These are phyloP conservation scores for Pantherophis alleghaniensis DNA, from an alignment of 2,797 vertebrate species.

Conservation along the genomic window DNA sequence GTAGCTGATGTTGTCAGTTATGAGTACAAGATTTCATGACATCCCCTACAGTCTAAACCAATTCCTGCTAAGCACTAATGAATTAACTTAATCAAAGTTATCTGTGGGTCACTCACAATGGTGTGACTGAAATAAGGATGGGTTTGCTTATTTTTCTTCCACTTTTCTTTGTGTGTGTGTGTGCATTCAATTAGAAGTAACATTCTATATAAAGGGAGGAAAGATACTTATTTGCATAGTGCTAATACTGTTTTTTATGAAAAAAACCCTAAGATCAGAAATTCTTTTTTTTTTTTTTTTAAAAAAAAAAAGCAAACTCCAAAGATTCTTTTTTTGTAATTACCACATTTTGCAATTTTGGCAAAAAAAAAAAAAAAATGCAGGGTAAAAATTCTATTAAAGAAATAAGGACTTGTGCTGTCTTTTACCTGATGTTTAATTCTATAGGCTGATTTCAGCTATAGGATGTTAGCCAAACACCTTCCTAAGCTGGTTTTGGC, in stretches of 20 bases:
- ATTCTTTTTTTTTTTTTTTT: no score
- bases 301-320: neutral
- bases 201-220: neutral
- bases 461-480: neutral
- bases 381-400: neutral
- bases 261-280: neutral
- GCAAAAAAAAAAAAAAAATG: neutral
- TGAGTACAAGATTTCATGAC: neutral
- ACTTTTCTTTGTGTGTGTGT: neutral
- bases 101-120: neutral
- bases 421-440: neutral
- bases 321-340: neutral
- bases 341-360: neutral
- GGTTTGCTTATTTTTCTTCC: neutral
- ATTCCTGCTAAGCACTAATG: neutral
- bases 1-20: neutral
- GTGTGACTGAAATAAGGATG: neutral
- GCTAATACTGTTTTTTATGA: neutral
- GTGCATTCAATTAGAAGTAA: neutral
- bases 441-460: neutral
- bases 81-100: neutral
- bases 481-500: neutral
- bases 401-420: neutral
- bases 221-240: neutral
- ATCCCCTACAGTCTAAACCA: neutral